A percentile compares a stretch with the other conserved stretches of the same genome.
These are phyloP conservation scores for Cuculus canorus DNA, from an alignment of 2,797 vertebrate genomes.

Conservation along the genomic window DNA sequence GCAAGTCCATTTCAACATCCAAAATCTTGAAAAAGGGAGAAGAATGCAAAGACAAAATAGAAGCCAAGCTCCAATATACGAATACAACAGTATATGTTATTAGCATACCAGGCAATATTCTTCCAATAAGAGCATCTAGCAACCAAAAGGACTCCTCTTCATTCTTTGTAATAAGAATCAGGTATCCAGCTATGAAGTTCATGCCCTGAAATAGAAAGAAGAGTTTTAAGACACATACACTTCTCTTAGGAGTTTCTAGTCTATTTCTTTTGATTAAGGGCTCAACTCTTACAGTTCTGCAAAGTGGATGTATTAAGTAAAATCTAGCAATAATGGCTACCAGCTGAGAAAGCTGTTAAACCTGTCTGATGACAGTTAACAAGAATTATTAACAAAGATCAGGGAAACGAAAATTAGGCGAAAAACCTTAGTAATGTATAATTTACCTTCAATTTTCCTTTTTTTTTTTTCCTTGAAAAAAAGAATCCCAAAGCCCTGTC, in stretches of 20 bases:
- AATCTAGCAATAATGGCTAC: background rate
- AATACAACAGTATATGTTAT: background rate
- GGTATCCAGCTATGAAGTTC: constrained; percentile 96
- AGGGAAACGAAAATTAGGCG: background rate
- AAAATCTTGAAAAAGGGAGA: background rate
- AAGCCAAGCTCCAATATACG: background rate
- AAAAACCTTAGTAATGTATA: background rate
- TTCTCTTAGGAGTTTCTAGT: background rate
- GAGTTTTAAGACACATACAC: background rate
- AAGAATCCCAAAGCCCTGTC: background rate
- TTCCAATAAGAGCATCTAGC: constrained; percentile 90
- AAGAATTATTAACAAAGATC: background rate
- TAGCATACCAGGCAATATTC: constrained; percentile 89
- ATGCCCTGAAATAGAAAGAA: constrained; percentile 85
- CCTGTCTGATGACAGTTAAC: background rate
- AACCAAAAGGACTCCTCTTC: constrained; percentile 97
- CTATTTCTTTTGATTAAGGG: background rate
- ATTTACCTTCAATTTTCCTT: background rate
- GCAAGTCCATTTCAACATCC: background rate
- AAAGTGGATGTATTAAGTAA: background rate
- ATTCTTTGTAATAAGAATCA: constrained; percentile 92
- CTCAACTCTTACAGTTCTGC: background rate
- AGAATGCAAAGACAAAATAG: background rate
- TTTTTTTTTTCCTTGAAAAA: background rate
- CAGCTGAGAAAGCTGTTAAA: background rate